A percentile compares a stretch with the other conserved stretches of the same genome.
These are phyloP conservation scores for Ormia ochracea DNA, from an alignment of 2,888 invertebrate species.

Conservation along the genomic window DNA sequence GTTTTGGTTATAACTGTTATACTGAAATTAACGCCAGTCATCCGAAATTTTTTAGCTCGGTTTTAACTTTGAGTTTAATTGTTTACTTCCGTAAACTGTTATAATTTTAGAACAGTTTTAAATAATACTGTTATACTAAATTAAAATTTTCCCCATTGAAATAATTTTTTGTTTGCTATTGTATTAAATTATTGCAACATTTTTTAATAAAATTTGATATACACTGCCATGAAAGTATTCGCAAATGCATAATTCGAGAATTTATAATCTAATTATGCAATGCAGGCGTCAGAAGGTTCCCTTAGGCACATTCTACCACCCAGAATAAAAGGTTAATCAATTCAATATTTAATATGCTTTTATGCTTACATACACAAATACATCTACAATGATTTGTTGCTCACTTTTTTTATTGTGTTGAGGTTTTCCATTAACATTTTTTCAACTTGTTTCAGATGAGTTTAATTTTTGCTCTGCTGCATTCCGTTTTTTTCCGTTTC, in stretches of 20 bases:
- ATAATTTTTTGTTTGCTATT: no score
- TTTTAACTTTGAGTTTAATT: no score
- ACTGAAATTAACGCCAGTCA: no score
- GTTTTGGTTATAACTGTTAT: no score
- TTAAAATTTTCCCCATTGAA: no score
- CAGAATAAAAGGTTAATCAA: constrained; percentile 46
- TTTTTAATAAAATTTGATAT: no score
- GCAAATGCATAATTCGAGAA: neutral
- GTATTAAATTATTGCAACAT: no score
- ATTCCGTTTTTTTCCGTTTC: neutral
- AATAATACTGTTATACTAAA: no score
- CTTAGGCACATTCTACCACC: neutral
- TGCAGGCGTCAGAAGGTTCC: neutral
- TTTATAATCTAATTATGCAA: neutral
- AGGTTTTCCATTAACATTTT: constrained; percentile 46
- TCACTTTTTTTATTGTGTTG: constrained; percentile 20
- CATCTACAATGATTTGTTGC: constrained; percentile 2
- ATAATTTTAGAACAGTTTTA: no score
- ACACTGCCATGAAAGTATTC: no score
- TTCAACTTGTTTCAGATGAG: constrained; percentile 20
- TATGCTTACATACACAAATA: neutral
- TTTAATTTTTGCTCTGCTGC: constrained; percentile 12
- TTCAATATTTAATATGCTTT: constrained; percentile 46
- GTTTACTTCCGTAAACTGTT: no score
- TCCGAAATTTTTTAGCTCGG: no score